phyloP scores from a whole-genome alignment of 2,888 invertebrate species.

The Pachymerium ferrugineum region DNA sequence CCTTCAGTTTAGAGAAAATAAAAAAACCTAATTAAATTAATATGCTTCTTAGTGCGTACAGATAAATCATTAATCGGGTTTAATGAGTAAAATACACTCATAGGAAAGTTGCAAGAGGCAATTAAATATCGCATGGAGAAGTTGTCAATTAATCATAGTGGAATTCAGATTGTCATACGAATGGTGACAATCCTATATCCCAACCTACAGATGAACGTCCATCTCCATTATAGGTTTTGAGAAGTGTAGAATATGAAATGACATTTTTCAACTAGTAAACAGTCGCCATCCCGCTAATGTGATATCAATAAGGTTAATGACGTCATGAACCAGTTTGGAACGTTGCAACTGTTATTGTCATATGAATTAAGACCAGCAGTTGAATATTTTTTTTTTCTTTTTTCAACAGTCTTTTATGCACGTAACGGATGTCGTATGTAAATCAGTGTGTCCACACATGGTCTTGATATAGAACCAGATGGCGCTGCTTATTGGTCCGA shows the following conservation, averaged over 20 bases:
- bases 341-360: slow-evolving; percentile 10
- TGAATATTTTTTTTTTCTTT: neutral
- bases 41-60: neutral
- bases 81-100: neutral
- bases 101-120: neutral
- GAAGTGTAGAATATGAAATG: neutral
- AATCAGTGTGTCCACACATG: neutral
- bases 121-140: neutral
- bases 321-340: neutral
- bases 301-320: slow-evolving; percentile 17
- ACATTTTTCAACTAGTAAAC: neutral
- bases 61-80: neutral
- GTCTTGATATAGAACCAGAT: neutral
- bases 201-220: neutral
- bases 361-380: neutral
- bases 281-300: neutral
- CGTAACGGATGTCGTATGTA: neutral
- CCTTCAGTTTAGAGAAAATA: neutral
- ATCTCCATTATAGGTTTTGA: neutral
- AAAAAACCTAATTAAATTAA: neutral
- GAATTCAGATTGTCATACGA: neutral
- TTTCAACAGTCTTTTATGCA: neutral
- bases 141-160: neutral
- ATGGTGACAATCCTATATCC: neutral
- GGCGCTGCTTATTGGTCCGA: neutral